Evolutionary conservation across 2,113 vertebrate species (phyloP).

Genomic region (zebrafish (Danio rerio)): DNA sequence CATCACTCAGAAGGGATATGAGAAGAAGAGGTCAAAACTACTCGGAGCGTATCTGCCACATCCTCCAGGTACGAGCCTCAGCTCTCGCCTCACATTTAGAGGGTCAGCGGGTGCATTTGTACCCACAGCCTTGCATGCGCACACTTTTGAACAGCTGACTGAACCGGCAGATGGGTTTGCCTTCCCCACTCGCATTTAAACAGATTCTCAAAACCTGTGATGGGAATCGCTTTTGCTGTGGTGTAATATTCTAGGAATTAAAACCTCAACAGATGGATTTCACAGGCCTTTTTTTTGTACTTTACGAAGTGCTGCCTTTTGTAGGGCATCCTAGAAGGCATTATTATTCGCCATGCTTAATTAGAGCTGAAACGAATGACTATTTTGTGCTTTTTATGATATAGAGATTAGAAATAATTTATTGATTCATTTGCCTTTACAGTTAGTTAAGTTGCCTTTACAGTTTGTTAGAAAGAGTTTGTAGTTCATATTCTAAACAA

Average conservation of each 20-base stretch:
- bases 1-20: constrained; percentile 92
- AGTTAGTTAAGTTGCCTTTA: too few species aligned
- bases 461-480: too few species aligned
- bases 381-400: too few species aligned
- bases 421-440: too few species aligned
- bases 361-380: too few species aligned
- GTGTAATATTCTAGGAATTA: constrained; percentile 6
- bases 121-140: constrained; percentile 3
- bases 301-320: not conserved
- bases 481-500: too few species aligned
- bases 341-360: not conserved
- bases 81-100: constrained; percentile 8
- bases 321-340: not conserved
- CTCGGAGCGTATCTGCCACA: constrained; percentile 89
- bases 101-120: not conserved
- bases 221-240: constrained; percentile 31
- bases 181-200: constrained; percentile 17
- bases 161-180: constrained; percentile 26
- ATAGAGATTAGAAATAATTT: too few species aligned
- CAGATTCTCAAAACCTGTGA: constrained; percentile 1
- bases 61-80: constrained; percentile 78
- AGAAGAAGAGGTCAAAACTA: constrained; percentile 90
- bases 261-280: constrained; percentile 24
- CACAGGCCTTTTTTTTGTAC: not conserved
- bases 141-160: constrained; percentile 21